These are phyloP conservation scores for Dolomedes plantarius DNA, from an alignment of 2,888 invertebrate species.

Conservation along the genomic window DNA sequence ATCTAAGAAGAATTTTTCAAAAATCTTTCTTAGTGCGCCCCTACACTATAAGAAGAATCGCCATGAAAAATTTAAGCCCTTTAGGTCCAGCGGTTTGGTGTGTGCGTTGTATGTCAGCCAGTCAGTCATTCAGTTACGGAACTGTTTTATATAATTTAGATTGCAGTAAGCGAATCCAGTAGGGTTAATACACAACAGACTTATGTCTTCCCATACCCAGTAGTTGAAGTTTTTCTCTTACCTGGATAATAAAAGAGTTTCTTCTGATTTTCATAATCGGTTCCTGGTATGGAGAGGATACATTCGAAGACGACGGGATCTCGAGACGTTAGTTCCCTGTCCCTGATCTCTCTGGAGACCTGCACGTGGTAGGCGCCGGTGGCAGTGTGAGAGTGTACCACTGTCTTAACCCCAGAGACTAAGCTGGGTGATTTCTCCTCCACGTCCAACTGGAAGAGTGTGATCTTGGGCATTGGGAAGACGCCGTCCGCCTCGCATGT, in stretches of 20 bases:
- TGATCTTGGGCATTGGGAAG: constrained; percentile 73
- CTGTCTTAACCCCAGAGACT: constrained; percentile 40
- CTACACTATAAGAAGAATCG: too few relatives aligned
- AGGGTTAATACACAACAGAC: too few relatives aligned
- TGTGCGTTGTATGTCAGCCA: too few relatives aligned
- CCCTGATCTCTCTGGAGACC: constrained; percentile 50
- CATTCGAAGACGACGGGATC: constrained; percentile 70
- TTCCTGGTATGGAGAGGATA: constrained; percentile 72
- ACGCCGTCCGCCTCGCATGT: constrained; percentile 73
- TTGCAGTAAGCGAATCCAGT: too few relatives aligned
- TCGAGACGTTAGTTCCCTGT: constrained; percentile 44
- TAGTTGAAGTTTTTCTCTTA: too few relatives aligned
- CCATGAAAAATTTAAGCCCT: too few relatives aligned
- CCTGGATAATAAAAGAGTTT: constrained; percentile 71
- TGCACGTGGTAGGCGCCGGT: constrained; percentile 57
- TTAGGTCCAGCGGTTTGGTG: too few relatives aligned
- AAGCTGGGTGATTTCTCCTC: constrained; percentile 27
- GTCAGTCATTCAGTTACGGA: too few relatives aligned
- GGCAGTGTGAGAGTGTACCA: background rate
- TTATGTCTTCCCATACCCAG: too few relatives aligned
- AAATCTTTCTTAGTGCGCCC: too few relatives aligned
- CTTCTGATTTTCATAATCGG: constrained; percentile 71
- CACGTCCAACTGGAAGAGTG: constrained; percentile 70
- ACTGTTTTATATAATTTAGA: too few relatives aligned
- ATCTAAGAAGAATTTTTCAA: too few relatives aligned